Evolutionary conservation across 1,140 invertebrate genomes (phyloP), one percentile per base, ranked within the genome.

Genomic region (Hycleus phaleratus): DNA sequence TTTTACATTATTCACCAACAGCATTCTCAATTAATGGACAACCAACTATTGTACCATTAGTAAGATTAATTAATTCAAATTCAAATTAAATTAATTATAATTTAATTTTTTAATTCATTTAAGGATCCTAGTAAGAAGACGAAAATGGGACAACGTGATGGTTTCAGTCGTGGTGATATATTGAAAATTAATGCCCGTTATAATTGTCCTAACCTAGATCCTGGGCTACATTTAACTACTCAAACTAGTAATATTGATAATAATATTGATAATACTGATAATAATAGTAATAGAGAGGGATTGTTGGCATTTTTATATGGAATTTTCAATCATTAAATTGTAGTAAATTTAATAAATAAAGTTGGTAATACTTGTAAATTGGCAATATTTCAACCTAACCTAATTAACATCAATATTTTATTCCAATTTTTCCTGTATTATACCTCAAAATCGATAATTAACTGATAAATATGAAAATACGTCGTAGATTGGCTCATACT

Each of bases 1-100:
- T 93, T 1, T 91, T 92, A 88, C 90, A 93, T 69, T 92, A 93
- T 66, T 88, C 85, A 0, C 75, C 81, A 9, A 83, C 80, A 45
- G 87, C 88, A 8, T 93, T 92, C 73, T 86, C 86, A 4, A 79
- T 69, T 44, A 91, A 91, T 68, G 82, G 83, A 1, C 67, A 81
- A 64, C 81, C 82, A 7, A 90, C 87, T 1, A 88, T 90, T 50
- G 73, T 82, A 10, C 75, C 87, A 0, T 84, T 78, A 77, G 84
- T 87, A 71, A 73, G 43, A 46, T 18, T 18, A 4, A 5, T 51
- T 25, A 9, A 3, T 42, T n/a, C 18, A 18, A 18, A 18, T 18
- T 18, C 18, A 18, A 18, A 18, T 18, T 18, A 18, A 18, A 18
- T 18, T 18, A 18, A 1, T 18, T 1, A 18, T 18, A 18, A 18